Percentiles rank a stretch among this genome's conserved stretches.
Evolutionary conservation across 1,140 invertebrate genomes (phyloP).

Genomic region (Trachymyrmex septentrionalis): DNA sequence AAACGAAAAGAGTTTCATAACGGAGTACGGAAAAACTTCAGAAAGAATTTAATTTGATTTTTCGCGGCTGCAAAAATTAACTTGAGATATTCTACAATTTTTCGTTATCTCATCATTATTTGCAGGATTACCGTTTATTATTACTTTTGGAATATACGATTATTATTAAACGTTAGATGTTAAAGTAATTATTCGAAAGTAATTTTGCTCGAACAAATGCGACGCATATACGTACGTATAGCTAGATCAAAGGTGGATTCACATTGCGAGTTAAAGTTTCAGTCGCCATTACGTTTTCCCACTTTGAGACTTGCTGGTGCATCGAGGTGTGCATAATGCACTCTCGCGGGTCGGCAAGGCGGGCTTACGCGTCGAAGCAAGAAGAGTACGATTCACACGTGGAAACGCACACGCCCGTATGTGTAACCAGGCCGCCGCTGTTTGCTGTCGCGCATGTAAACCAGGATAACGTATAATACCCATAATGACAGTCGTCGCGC

Average conservation of each 20-base stretch:
- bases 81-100: not conserved
- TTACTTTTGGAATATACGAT: not conserved
- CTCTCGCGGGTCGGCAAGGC: conserved; percentile 18
- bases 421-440: conserved; percentile 8
- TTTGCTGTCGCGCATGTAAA: conserved; percentile 50
- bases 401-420: not conserved
- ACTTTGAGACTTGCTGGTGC: not conserved
- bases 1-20: not conserved
- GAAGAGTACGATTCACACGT: conserved; percentile 35
- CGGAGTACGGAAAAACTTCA: not conserved
- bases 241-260: not conserved
- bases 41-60: not conserved
- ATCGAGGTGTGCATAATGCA: conserved; percentile 45
- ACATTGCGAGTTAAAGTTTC: not conserved
- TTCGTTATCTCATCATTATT: not conserved
- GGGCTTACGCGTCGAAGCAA: conserved; percentile 39
- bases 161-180: not conserved
- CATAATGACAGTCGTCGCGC: conserved; percentile 54
- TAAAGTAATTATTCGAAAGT: not conserved
- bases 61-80: not conserved
- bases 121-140: not conserved
- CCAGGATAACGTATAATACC: conserved; percentile 55
- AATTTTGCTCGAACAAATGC: not conserved
- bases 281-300: not conserved
- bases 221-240: too few relatives aligned